Base-by-base conservation (phyloP, 2,888 invertebrate genomes). In the Liodrosophila aerea region DNA sequence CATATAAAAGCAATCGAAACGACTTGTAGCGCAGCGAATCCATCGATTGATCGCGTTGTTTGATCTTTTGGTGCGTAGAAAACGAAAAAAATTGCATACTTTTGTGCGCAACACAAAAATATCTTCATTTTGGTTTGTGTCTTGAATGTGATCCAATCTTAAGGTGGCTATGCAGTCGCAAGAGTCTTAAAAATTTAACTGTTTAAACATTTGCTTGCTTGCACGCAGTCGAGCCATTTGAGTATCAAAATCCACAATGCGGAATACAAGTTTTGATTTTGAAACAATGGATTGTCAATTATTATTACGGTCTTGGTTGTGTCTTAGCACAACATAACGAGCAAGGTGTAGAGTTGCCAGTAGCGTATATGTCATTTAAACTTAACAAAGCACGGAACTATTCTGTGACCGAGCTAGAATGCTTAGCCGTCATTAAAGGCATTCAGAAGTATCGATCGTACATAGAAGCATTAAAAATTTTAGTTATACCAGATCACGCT, bases 21-120 rank as follows among this genome's bases (percentile, higher is more conserved):
- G 22, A 22, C 5, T 4, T 5, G 22, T 22, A 22, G 2, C 45
- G 30, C 7, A 51, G 46, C 41, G 40, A 47, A 53, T 37, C 9
- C 64, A 81, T 81, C 53, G 60, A 51, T 56, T 57, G 39, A 16
- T 39, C 39, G 39, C n/a, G 5, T 11, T 18, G 34, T 2, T 45
- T 37, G 58, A 57, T 65, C 46, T 49, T 60, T 44, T 39, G 30
- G 41, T 41, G 43, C 30, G 46, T 33, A 22, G 34, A 13, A 7
- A 12, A n/a, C 0, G 1, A 3, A 33, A 11, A 18, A 7, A 36
- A 52, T 5, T 22, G 68, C 65, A 67, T 70, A 67, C 64, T 74
- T 75, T 75, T 44, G 9, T 30, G 47, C 58, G 66, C 9, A 1
- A 4, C 0, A 1, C 0, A 4, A 31, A 51, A 59, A 37, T 39